Percentiles rank a stretch among this genome's conserved stretches.
Conservation (phyloP, 2,113 vertebrate genomes). For the Nothobranchius kuhntae region DNA sequence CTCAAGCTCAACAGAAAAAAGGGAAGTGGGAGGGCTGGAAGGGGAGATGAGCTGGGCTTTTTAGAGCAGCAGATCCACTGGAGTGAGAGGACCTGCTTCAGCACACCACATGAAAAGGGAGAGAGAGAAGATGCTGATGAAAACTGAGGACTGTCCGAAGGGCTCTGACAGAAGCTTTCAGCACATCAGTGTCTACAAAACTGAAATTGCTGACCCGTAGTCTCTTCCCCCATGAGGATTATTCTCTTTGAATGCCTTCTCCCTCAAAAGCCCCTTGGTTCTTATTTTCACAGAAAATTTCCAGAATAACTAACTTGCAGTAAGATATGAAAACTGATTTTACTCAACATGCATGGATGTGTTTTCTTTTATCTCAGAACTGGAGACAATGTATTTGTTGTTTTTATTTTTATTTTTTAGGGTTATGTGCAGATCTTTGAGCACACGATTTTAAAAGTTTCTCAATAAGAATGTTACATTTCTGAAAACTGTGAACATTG, state of each 20-base stretch:
- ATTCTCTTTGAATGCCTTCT: not conserved
- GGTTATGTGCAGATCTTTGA: not conserved
- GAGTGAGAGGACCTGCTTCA: slow-evolving; percentile 38
- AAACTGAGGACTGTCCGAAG: slow-evolving; percentile 18
- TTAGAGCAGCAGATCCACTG: slow-evolving; percentile 47
- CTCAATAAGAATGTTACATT: not conserved
- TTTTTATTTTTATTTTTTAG: not conserved
- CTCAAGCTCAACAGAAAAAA: slow-evolving; percentile 46
- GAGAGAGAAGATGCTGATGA: slow-evolving; percentile 12
- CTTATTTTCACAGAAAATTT: not conserved
- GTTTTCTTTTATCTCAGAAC: not conserved
- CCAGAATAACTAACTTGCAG: slow-evolving; percentile 16
- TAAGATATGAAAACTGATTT: slow-evolving; percentile 20
- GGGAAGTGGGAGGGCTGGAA: slow-evolving; percentile 41
- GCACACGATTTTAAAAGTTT: slow-evolving; percentile 4
- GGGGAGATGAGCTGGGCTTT: slow-evolving; percentile 34
- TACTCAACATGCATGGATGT: slow-evolving; percentile 32
- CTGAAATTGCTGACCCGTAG: slow-evolving; percentile 12
- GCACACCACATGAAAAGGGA: slow-evolving; percentile 11
- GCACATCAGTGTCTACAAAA: slow-evolving; percentile 42
- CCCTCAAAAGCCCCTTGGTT: not conserved
- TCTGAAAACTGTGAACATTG: slow-evolving; percentile 23
- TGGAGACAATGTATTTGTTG: not conserved
- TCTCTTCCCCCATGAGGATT: slow-evolving; percentile 4
- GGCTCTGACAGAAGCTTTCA: slow-evolving; percentile 45